Conservation (phyloP, 2,888 invertebrate species). For the Hypolimnas misippus region DNA sequence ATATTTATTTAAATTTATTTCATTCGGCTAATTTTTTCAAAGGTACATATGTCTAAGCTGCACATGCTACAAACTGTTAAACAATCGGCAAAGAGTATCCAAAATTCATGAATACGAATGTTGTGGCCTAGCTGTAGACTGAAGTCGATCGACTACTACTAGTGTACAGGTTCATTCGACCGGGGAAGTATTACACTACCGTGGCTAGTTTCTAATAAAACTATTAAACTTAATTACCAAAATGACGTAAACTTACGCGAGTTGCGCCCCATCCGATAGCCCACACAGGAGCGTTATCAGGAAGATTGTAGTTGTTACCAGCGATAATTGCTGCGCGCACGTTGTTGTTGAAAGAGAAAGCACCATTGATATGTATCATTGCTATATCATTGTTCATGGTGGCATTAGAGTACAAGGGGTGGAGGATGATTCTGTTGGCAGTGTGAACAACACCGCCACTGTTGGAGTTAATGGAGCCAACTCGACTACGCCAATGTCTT, state of each 20-base stretch:
- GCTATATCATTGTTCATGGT: slow-evolving; percentile 59
- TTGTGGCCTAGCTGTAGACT: no score
- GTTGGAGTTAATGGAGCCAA: slow-evolving; percentile 49
- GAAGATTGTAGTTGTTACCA: slow-evolving; percentile 53
- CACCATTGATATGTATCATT: slow-evolving; percentile 50
- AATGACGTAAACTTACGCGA: not conserved
- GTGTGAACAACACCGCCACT: slow-evolving; percentile 54
- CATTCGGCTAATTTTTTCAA: no score
- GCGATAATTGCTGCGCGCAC: slow-evolving; percentile 52
- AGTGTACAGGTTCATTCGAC: no score
- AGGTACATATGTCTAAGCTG: no score
- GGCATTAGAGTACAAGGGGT: slow-evolving; percentile 54
- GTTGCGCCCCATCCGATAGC: slow-evolving; percentile 60
- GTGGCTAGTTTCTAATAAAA: no score
- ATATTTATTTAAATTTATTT: no score
- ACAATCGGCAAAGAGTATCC: no score
- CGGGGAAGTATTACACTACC: no score
- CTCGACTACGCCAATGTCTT: slow-evolving; percentile 53
- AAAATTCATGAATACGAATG: no score
- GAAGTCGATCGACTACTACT: no score
- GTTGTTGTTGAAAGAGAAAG: slow-evolving; percentile 48
- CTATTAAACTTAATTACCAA: no score
- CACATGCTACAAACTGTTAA: no score
- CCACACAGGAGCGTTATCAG: slow-evolving; percentile 57
- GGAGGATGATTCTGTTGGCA: slow-evolving; percentile 45